Conservation (phyloP, 2,888 invertebrate species). For the Melitaea athalia region DNA sequence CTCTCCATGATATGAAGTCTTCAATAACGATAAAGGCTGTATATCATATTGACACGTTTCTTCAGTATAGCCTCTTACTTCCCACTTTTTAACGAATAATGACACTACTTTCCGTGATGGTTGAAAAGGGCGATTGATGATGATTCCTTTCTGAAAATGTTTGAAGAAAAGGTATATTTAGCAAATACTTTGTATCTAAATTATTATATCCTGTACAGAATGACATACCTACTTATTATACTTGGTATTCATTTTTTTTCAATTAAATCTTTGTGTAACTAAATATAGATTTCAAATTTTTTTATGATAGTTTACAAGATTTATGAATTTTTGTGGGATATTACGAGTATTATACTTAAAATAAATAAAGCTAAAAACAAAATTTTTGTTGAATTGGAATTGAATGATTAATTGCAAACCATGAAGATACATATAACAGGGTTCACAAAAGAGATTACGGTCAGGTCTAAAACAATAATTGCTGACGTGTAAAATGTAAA, state of each 20-base stretch:
- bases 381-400: not conserved
- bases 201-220: too few relatives aligned
- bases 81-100: constrained; percentile 66
- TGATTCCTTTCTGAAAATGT: not conserved
- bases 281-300: too few relatives aligned
- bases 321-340: too few relatives aligned
- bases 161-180: too few relatives aligned
- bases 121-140: constrained; percentile 50
- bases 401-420: not conserved
- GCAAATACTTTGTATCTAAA: too few relatives aligned
- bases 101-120: constrained; percentile 45
- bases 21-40: constrained; percentile 66
- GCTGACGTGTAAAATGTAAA: constrained; percentile 80
- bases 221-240: too few relatives aligned
- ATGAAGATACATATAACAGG: not conserved
- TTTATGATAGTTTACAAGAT: too few relatives aligned
- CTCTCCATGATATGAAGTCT: constrained; percentile 55
- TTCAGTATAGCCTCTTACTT: constrained; percentile 67
- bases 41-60: constrained; percentile 79
- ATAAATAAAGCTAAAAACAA: too few relatives aligned
- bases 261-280: too few relatives aligned
- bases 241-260: too few relatives aligned
- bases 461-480: constrained; percentile 54
- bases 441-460: constrained; percentile 49
- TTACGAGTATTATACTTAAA: too few relatives aligned